These are phyloP conservation scores for Troilus luridus DNA, from an alignment of 2,888 invertebrate species.

Conservation along the genomic window DNA sequence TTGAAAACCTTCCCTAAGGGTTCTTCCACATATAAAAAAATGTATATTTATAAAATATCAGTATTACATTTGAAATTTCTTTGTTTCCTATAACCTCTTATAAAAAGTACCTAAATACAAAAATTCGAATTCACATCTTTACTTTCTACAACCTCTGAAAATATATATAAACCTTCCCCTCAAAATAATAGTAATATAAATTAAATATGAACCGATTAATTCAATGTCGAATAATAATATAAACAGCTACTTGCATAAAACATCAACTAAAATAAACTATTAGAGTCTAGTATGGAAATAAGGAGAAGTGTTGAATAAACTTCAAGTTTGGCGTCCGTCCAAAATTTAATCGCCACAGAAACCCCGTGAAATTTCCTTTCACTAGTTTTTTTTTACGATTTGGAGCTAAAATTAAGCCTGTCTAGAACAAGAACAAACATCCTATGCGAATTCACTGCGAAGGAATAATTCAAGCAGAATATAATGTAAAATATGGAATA, in stretches of 20 bases:
- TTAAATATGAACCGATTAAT: neutral
- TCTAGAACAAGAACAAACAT: neutral
- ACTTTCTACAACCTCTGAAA: too few species aligned
- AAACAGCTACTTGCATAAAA: neutral
- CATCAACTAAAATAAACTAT: neutral
- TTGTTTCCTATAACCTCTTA: too few species aligned
- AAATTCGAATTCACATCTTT: too few species aligned
- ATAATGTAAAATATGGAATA: too few species aligned
- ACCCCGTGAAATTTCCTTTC: conserved; percentile 26
- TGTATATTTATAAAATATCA: too few species aligned
- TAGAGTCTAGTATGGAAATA: neutral
- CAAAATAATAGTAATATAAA: too few species aligned
- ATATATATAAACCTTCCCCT: too few species aligned
- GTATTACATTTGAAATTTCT: too few species aligned
- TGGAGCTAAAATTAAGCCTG: neutral
- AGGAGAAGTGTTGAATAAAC: conserved; percentile 28
- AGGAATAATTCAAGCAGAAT: too few species aligned
- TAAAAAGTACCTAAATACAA: too few species aligned
- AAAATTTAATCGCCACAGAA: conserved; percentile 24
- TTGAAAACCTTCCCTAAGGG: too few species aligned
- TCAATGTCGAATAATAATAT: neutral
- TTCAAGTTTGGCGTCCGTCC: neutral
- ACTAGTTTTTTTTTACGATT: conserved; percentile 7
- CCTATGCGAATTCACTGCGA: neutral
- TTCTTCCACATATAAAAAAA: too few species aligned